These are phyloP conservation scores for Lumbricus terrestris DNA, from an alignment of 2,888 invertebrate genomes.

Conservation along the genomic window DNA sequence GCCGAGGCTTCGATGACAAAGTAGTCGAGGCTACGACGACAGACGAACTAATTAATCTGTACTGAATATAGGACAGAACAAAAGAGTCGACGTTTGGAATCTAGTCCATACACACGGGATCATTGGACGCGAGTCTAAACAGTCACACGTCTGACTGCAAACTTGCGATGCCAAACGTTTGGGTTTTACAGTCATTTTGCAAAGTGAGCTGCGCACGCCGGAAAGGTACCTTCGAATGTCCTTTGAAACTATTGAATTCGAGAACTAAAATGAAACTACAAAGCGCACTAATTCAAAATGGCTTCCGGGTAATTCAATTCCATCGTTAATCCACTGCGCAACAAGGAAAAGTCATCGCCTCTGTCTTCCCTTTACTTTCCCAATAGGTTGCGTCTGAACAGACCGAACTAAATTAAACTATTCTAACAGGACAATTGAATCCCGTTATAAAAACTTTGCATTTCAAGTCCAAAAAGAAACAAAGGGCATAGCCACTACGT, in stretches of 20 bases:
- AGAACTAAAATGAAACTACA: neutral
- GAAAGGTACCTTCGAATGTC: neutral
- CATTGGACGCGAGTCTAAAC: neutral
- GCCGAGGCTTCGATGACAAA: neutral
- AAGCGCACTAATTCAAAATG: conserved; percentile 13
- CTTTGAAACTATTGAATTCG: neutral
- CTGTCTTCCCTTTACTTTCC: neutral
- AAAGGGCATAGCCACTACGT: neutral
- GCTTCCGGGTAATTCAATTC: conserved; percentile 5
- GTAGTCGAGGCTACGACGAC: neutral
- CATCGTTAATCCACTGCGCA: neutral
- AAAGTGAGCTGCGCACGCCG: neutral
- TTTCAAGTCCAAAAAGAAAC: neutral
- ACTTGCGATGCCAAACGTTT: neutral
- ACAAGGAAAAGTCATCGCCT: neutral
- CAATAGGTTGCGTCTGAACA: neutral
- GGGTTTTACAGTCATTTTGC: neutral
- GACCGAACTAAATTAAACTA: neutral
- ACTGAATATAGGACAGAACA: neutral
- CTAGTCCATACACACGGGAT: neutral
- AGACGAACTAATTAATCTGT: neutral
- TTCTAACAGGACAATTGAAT: neutral
- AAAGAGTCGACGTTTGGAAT: neutral
- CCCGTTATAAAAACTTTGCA: neutral
- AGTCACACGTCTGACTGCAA: neutral